phyloP scores from a whole-genome alignment of 2,113 vertebrate species.

The Varanus komodoensis region DNA sequence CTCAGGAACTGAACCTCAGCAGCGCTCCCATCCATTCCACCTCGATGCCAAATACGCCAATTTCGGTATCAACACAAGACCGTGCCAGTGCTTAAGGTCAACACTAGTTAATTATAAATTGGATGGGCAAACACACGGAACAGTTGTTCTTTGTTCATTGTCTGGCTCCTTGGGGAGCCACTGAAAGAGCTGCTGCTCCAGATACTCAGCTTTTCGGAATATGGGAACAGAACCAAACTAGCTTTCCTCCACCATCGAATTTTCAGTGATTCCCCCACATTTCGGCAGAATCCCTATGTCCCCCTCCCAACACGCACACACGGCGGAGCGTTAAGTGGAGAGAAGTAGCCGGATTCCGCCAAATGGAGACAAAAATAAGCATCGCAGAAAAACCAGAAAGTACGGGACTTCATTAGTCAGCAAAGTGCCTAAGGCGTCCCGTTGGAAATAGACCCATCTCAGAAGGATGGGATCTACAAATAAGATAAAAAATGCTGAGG shows the following conservation, averaged over 20 bases:
- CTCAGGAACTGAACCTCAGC: background rate
- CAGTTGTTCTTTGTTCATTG: background rate
- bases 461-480: background rate
- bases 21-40: background rate
- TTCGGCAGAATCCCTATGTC: background rate
- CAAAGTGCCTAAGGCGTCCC: background rate
- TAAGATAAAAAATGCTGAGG: background rate
- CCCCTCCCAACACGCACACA: too few relatives aligned
- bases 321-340: too few relatives aligned
- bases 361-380: background rate
- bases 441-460: background rate
- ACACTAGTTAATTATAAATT: constrained; percentile 1
- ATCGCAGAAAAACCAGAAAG: background rate
- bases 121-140: background rate
- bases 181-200: background rate
- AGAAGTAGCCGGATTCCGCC: too few relatives aligned
- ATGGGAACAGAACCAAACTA: background rate
- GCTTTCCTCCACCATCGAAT: background rate
- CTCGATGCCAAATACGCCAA: background rate
- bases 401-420: background rate
- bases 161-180: background rate
- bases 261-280: background rate
- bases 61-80: background rate
- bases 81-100: background rate
- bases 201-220: background rate